Evolutionary conservation across 2,797 vertebrate genomes (phyloP).

Genomic region (Eutrigla gurnardus): DNA sequence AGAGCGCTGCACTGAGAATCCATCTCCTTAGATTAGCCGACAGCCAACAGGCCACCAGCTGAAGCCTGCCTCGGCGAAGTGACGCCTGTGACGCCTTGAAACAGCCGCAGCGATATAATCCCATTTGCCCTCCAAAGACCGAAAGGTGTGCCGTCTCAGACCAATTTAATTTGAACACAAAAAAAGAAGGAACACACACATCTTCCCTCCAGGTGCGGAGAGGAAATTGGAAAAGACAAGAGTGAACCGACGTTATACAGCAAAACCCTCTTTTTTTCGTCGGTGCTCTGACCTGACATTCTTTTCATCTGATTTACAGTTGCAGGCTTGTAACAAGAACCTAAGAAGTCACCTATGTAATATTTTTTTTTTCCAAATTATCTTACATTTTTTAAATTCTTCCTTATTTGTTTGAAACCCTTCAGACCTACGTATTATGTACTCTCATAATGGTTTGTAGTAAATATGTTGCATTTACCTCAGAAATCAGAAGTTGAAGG

Average conservation of each 20-base stretch:
- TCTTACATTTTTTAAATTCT: neutral
- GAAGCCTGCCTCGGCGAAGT: slow-evolving; percentile 35
- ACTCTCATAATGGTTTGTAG: neutral
- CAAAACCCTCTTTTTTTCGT: slow-evolving; percentile 24
- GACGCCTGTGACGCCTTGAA: slow-evolving; percentile 53
- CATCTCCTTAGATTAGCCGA: slow-evolving; percentile 71
- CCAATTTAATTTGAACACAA: slow-evolving; percentile 13
- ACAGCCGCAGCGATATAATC: slow-evolving; percentile 52
- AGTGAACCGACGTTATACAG: slow-evolving; percentile 25
- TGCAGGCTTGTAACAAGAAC: slow-evolving; percentile 11
- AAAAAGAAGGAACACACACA: slow-evolving; percentile 19
- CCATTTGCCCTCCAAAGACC: slow-evolving; percentile 50
- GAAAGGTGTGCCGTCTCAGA: slow-evolving; percentile 1
- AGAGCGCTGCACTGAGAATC: slow-evolving; percentile 53
- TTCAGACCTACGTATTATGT: neutral
- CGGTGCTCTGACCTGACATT: slow-evolving; percentile 25
- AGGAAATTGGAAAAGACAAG: slow-evolving; percentile 38
- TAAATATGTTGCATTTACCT: no score
- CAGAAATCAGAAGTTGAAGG: no score
- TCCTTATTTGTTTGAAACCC: neutral
- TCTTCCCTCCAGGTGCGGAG: neutral
- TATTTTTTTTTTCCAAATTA: neutral
- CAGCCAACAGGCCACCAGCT: slow-evolving; percentile 52
- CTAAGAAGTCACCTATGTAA: neutral
- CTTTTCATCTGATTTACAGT: slow-evolving; percentile 41